Conservation (phyloP, 2,888 invertebrate genomes). For the Leptinotarsa peninsularis region DNA sequence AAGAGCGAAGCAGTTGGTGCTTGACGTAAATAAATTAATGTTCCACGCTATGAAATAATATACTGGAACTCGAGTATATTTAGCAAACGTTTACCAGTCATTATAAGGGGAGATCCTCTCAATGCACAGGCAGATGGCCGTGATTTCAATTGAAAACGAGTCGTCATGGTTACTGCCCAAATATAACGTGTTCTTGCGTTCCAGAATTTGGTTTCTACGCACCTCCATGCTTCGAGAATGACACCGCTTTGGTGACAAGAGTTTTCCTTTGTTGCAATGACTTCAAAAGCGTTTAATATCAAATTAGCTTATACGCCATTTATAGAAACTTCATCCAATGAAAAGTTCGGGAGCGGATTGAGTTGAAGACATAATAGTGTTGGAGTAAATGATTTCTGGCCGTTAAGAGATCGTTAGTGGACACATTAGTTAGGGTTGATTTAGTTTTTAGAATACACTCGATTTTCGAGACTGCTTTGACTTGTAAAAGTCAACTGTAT, state of each 20-base stretch:
- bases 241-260: conserved; percentile 40
- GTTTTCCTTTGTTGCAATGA: conserved; percentile 54
- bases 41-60: conserved; percentile 64
- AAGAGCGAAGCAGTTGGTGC: conserved; percentile 56
- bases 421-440: conserved; percentile 51
- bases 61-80: conserved; percentile 63
- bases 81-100: conserved; percentile 64
- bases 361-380: conserved; percentile 33
- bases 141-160: conserved; percentile 64
- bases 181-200: conserved; percentile 58
- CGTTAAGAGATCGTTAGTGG: conserved; percentile 49
- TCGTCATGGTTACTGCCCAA: conserved; percentile 64
- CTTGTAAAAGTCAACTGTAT: background rate
- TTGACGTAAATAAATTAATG: conserved; percentile 64
- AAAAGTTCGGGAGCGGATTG: conserved; percentile 29
- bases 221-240: conserved; percentile 29
- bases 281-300: conserved; percentile 63
- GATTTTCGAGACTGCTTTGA: background rate
- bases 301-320: conserved; percentile 65
- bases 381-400: conserved; percentile 31
- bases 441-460: conserved; percentile 33
- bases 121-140: conserved; percentile 64
- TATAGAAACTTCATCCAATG: conserved; percentile 45
- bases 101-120: conserved; percentile 58
- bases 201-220: conserved; percentile 55